These are phyloP conservation scores for Gymnocephalus cernua DNA, from an alignment of 2,113 vertebrate genomes.

Conservation along the genomic window DNA sequence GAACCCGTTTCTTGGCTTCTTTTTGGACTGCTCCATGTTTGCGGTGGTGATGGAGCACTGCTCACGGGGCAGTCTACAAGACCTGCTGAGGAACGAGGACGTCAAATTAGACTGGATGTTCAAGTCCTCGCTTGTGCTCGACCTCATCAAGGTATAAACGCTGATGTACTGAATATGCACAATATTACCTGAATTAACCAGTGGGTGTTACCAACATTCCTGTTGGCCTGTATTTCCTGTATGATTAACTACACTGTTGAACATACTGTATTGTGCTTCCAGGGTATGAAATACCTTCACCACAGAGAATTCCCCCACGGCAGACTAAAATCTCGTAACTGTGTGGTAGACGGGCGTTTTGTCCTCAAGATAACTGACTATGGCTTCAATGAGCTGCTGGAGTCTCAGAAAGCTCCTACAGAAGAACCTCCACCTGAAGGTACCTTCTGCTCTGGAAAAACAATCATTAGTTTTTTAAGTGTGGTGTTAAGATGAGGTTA, in stretches of 20 bases:
- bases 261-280: conserved; percentile 34
- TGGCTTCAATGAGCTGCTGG: conserved; percentile 89
- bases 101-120: conserved; percentile 97
- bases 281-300: conserved; percentile 96
- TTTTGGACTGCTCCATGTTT: conserved; percentile 88
- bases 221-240: not conserved
- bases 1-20: conserved; percentile 93
- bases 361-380: conserved; percentile 95
- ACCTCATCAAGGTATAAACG: conserved; percentile 93
- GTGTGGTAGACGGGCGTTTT: conserved; percentile 93
- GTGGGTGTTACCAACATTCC: not conserved
- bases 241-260: not conserved
- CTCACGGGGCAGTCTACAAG: conserved; percentile 92
- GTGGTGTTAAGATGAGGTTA: not conserved
- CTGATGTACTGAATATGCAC: not conserved
- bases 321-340: conserved; percentile 92
- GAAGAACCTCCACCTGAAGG: conserved; percentile 85
- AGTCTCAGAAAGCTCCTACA: conserved; percentile 85
- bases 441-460: conserved; percentile 50
- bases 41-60: conserved; percentile 93
- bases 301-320: conserved; percentile 90
- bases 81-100: conserved; percentile 91
- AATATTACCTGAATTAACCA: no score
- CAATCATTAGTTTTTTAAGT: not conserved
- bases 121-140: conserved; percentile 93